A percentile compares a stretch with the other conserved stretches of the same genome.
These are phyloP conservation scores for Sprattus sprattus DNA, from an alignment of 2,113 vertebrate species.

Conservation along the genomic window DNA sequence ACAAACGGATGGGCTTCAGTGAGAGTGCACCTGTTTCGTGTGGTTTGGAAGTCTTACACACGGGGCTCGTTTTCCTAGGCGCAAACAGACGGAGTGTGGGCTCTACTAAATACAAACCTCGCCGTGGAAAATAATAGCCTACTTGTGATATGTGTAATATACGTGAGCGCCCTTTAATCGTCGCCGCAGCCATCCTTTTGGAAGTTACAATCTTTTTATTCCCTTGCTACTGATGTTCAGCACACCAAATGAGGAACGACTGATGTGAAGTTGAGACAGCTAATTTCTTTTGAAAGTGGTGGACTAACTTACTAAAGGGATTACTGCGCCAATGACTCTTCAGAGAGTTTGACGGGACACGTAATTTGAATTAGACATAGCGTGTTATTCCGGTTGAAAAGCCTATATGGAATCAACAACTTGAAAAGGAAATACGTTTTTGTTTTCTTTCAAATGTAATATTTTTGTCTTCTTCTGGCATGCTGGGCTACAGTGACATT, in stretches of 20 bases:
- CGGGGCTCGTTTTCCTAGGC: slow-evolving; percentile 7
- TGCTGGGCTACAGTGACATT: neutral
- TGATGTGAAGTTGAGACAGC: neutral
- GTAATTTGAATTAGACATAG: neutral
- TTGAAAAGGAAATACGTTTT: neutral
- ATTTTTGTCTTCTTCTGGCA: neutral
- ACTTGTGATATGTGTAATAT: neutral
- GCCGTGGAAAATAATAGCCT: neutral
- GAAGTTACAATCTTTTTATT: neutral
- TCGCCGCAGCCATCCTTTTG: neutral
- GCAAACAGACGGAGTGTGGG: neutral
- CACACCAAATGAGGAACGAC: neutral
- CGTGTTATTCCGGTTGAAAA: neutral
- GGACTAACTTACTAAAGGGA: neutral
- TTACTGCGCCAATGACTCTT: neutral
- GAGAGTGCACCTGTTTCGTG: neutral
- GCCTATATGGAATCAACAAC: neutral
- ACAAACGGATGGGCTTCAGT: neutral
- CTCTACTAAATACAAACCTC: neutral
- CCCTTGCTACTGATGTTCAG: neutral
- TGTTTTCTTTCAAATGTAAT: neutral
- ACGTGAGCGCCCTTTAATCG: neutral
- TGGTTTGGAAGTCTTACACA: neutral
- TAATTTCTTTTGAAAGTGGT: neutral
- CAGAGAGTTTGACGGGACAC: neutral